Conservation (phyloP, 2,113 vertebrate genomes). For the Vimba vimba region DNA sequence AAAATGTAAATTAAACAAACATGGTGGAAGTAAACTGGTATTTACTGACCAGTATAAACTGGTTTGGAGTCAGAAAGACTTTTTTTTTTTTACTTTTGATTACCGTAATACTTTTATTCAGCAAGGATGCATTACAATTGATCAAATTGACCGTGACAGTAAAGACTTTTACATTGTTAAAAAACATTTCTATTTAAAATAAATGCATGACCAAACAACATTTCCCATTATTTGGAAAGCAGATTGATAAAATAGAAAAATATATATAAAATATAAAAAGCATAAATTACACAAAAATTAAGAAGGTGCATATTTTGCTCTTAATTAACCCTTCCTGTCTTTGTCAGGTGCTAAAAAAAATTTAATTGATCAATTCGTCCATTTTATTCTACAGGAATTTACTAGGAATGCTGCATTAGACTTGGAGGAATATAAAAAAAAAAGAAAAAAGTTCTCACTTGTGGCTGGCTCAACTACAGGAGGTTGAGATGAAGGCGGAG, state of each 20-base stretch:
- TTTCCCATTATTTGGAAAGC: not conserved
- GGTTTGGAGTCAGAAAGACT: too few species aligned
- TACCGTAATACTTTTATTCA: not conserved
- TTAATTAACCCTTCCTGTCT: not conserved
- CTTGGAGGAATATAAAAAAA: not conserved
- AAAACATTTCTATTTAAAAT: too few species aligned
- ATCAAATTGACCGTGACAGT: too few species aligned
- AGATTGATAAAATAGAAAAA: not conserved
- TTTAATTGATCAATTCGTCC: not conserved
- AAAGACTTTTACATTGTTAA: too few species aligned
- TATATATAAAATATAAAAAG: not conserved
- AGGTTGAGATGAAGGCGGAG: not conserved
- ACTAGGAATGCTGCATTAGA: not conserved
- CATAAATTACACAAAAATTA: not conserved
- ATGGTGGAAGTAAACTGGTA: not conserved
- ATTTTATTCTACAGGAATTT: not conserved
- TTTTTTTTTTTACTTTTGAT: too few species aligned
- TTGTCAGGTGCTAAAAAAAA: not conserved
- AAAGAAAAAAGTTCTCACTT: not conserved
- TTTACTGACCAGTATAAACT: too few species aligned
- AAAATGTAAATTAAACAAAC: too few species aligned
- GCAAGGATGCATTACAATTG: not conserved
- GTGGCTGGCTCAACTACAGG: not conserved
- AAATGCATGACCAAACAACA: not conserved
- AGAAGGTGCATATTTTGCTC: not conserved